These are phyloP conservation scores for Aphodius granarius DNA, from an alignment of 2,888 invertebrate species.

Conservation along the genomic window DNA sequence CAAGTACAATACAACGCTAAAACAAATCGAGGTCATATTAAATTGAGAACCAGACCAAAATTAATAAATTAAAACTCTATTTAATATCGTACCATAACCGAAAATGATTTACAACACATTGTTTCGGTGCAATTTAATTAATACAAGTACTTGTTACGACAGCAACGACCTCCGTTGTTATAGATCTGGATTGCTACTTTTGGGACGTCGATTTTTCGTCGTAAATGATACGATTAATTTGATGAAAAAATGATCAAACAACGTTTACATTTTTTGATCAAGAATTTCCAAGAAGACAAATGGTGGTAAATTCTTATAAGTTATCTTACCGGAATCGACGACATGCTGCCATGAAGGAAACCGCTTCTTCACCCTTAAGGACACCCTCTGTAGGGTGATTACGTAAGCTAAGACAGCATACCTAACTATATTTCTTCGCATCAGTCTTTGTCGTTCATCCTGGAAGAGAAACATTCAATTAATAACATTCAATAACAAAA, in stretches of 20 bases:
- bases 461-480: constrained; percentile 51
- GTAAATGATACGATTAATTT: no score
- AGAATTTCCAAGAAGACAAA: no score
- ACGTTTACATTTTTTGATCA: no score
- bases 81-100: background rate
- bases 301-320: no score
- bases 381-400: constrained; percentile 85
- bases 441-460: constrained; percentile 87
- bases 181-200: no score
- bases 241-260: no score
- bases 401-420: constrained; percentile 89
- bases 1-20: background rate
- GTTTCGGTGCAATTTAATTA: background rate
- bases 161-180: background rate
- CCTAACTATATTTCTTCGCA: constrained; percentile 87
- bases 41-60: background rate
- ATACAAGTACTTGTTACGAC: background rate
- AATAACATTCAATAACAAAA: background rate
- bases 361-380: constrained; percentile 81
- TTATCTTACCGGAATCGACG: constrained; percentile 78
- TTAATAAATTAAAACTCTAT: background rate
- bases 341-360: constrained; percentile 90
- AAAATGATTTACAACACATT: background rate
- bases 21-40: background rate
- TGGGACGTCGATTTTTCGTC: no score